These are phyloP conservation scores for Pseudorhombus dupliciocellatus DNA, from an alignment of 2,113 vertebrate species.

Conservation along the genomic window DNA sequence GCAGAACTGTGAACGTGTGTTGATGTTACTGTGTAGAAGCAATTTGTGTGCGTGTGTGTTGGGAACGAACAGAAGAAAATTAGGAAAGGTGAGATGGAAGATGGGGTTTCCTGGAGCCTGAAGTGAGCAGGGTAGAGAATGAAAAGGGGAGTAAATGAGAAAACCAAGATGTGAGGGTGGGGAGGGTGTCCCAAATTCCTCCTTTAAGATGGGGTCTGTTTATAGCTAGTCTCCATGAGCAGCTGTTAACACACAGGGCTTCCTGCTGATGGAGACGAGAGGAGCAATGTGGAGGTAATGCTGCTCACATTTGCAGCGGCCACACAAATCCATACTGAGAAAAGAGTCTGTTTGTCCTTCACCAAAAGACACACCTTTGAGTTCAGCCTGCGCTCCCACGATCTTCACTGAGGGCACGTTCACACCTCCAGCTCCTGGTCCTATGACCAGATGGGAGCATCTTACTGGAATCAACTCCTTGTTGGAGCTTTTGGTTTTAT, in stretches of 20 bases:
- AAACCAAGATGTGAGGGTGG: constrained; percentile 2
- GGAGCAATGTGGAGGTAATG: constrained; percentile 12
- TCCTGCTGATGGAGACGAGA: constrained; percentile 20
- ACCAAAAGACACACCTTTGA: constrained; percentile 13
- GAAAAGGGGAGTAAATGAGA: constrained; percentile 8
- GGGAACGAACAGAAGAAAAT: background rate
- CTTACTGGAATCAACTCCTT: background rate
- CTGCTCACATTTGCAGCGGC: constrained; percentile 30
- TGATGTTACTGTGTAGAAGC: constrained; percentile 7
- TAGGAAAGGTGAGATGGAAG: constrained; percentile 14
- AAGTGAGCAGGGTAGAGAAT: constrained; percentile 1
- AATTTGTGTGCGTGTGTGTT: background rate
- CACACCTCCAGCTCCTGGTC: background rate
- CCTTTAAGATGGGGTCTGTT: constrained; percentile 13
- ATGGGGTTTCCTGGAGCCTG: constrained; percentile 2
- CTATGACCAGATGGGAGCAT: background rate
- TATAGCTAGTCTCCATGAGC: constrained; percentile 28
- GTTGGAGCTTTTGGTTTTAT: background rate
- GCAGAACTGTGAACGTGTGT: constrained; percentile 45
- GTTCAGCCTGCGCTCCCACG: constrained; percentile 6
- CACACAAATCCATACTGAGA: background rate
- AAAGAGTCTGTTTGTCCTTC: background rate
- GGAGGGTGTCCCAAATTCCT: constrained; percentile 5
- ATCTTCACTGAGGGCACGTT: background rate
- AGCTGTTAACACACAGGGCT: constrained; percentile 45